A percentile compares a stretch with the other conserved stretches of the same genome.
Conservation (phyloP, 2,888 invertebrate species). For the Lacanobia wlatinum region DNA sequence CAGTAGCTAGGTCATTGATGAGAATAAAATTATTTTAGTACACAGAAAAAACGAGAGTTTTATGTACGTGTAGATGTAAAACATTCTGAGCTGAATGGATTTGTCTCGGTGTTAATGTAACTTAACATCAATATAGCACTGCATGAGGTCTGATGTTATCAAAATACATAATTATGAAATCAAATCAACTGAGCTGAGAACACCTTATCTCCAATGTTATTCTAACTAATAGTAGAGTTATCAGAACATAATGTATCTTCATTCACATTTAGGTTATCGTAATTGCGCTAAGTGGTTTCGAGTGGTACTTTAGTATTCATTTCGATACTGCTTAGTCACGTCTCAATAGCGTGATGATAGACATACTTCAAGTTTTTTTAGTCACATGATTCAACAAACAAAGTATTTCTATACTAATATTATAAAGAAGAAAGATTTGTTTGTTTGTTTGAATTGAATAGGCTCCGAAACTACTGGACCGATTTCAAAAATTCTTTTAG, state of each 20-base stretch:
- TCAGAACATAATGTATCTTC: conserved; percentile 36
- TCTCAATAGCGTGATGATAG: conserved; percentile 14
- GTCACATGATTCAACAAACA: neutral
- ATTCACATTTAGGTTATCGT: conserved; percentile 51
- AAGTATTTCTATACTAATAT: too few species aligned
- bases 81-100: neutral
- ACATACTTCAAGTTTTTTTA: neutral
- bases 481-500: too few species aligned
- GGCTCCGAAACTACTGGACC: too few species aligned
- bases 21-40: neutral
- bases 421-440: too few species aligned
- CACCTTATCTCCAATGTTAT: conserved; percentile 43
- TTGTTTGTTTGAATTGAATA: too few species aligned
- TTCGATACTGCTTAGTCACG: conserved; percentile 37
- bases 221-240: conserved; percentile 36
- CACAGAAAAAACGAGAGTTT: neutral
- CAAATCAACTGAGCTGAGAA: conserved; percentile 15
- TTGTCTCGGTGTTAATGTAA: neutral
- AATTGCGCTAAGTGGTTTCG: conserved; percentile 45
- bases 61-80: neutral
- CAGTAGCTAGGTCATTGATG: too few species aligned
- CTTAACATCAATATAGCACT: neutral
- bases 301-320: conserved; percentile 34
- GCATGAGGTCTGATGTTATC: conserved; percentile 24
- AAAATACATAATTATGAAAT: conserved; percentile 1